Base-by-base conservation (phyloP, 2,888 invertebrate genomes). In the Fissipunctia ypsillon region DNA sequence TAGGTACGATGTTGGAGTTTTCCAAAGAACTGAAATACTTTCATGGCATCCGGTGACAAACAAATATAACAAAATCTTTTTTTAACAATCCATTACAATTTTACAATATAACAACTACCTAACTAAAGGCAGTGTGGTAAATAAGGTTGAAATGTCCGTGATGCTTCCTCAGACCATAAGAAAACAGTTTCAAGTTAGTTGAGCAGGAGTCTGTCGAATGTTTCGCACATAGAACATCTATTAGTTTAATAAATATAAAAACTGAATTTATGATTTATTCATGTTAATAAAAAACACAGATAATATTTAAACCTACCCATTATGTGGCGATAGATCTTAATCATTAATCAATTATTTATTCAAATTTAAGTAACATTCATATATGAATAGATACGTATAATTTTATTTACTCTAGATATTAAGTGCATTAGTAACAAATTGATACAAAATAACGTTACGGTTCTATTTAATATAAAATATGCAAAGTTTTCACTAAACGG, bases 401-500 rank as follows among this genome's bases (percentile, higher is more conserved):
- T 59, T 71, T 19, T 19, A 19, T 60, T 60, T 48, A 54, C 31
- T 61, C 52, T 28, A 57, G 3, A 70, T 80, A 45, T 41, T 31
- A 59, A 35, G 31, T 59, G 45, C 52, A 69, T 14, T 25, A 64
- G 63, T 54, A 56, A n/a, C 54, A 38, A 59, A 69, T 80, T 69
- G 63, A 54, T 52, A 43, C 56, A 43, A 48, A 80, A 61, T 59
- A 63, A 63, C 41, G 56, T 81, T 57, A 85, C n/a, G 72, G 48
- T 83, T 73, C 50, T 81, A 81, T 72, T 85, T 76, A 81, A 74
- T 76, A 79, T 72, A 73, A 87, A 69, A 41, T 75, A 74, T 76
- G 72, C 76, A 68, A 76, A 87, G 74, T 86, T 86, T 86, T 86
- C 88, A 86, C 84, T 84, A 82, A 87, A 76, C 70, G 73, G 45